Evolutionary conservation across 2,888 invertebrate species (phyloP).

Genomic region (Megamerina dolium): DNA sequence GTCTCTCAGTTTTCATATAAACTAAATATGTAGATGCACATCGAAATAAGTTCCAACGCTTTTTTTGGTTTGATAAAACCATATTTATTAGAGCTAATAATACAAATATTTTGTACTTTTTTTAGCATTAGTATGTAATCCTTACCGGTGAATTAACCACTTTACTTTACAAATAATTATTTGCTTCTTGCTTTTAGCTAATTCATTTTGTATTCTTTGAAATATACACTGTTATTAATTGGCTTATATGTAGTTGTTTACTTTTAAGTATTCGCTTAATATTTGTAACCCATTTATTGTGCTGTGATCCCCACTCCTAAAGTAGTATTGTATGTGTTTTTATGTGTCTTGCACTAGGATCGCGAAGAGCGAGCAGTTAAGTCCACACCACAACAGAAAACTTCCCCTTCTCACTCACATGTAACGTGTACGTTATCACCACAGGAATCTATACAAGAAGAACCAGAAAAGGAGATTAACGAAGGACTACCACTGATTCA

Average conservation of each 20-base stretch:
- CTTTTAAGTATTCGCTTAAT: too few species aligned
- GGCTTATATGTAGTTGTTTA: too few species aligned
- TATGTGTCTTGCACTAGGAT: constrained; percentile 51
- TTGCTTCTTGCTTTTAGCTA: too few species aligned
- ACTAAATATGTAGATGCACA: too few species aligned
- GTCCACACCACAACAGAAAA: constrained; percentile 46
- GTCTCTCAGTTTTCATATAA: too few species aligned
- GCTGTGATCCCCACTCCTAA: constrained; percentile 47
- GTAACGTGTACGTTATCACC: constrained; percentile 57
- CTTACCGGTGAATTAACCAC: too few species aligned
- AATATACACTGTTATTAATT: constrained; percentile 2
- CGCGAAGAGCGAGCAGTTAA: constrained; percentile 54
- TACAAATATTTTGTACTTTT: too few species aligned
- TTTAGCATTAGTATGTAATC: too few species aligned
- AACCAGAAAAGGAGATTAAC: constrained; percentile 57
- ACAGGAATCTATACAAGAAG: constrained; percentile 51
- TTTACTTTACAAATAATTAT: not conserved
- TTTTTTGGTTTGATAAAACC: too few species aligned
- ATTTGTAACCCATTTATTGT: constrained; percentile 21
- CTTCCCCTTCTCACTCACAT: constrained; percentile 57
- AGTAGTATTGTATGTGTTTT: constrained; percentile 48
- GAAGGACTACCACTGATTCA: constrained; percentile 71
- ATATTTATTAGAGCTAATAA: too few species aligned
- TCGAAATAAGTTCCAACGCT: too few species aligned
- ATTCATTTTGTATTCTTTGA: not conserved